Percentiles rank a stretch among this genome's conserved stretches.
Conservation (phyloP, 2,797 vertebrate species). For the Epinephelus coioides region DNA sequence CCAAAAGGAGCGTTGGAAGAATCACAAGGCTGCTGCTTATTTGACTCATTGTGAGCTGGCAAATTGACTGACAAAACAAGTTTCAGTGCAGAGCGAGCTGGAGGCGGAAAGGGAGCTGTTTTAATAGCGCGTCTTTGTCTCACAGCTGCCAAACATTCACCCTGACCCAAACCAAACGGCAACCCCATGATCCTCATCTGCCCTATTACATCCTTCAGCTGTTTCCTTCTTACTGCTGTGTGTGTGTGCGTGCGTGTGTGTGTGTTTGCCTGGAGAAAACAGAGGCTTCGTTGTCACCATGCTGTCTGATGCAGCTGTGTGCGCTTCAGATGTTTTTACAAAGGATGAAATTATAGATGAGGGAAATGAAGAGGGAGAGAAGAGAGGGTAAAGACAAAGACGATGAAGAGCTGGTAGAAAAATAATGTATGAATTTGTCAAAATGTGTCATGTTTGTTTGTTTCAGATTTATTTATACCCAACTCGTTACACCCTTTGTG, state of each 20-base stretch:
- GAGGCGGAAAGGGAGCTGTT: constrained; percentile 61
- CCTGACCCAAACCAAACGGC: constrained; percentile 76
- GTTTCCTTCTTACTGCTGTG: constrained; percentile 77
- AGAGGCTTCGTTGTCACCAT: constrained; percentile 74
- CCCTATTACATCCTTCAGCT: constrained; percentile 85
- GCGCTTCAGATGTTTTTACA: constrained; percentile 76
- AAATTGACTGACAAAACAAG: constrained; percentile 69
- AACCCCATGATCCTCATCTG: constrained; percentile 88
- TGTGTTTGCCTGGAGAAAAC: constrained; percentile 67
- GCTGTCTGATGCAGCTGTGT: constrained; percentile 73
- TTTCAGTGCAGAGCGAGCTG: constrained; percentile 47
- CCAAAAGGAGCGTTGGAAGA: constrained; percentile 28
- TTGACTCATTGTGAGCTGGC: constrained; percentile 34
- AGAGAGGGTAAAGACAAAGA: constrained; percentile 15
- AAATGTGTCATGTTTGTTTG: constrained; percentile 17
- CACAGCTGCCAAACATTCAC: constrained; percentile 77
- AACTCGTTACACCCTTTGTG: background rate
- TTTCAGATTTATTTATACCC: constrained; percentile 11
- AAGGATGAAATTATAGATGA: constrained; percentile 70
- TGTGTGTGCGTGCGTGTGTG: constrained; percentile 21
- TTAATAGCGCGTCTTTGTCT: constrained; percentile 76
- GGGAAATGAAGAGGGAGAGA: constrained; percentile 27
- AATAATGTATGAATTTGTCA: constrained; percentile 19
- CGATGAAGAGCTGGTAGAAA: constrained; percentile 17
- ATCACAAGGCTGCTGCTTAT: constrained; percentile 66